Percentiles rank a stretch among this genome's conserved stretches.
These are phyloP conservation scores for Colletes gigas DNA, from an alignment of 1,140 invertebrate species.

Conservation along the genomic window DNA sequence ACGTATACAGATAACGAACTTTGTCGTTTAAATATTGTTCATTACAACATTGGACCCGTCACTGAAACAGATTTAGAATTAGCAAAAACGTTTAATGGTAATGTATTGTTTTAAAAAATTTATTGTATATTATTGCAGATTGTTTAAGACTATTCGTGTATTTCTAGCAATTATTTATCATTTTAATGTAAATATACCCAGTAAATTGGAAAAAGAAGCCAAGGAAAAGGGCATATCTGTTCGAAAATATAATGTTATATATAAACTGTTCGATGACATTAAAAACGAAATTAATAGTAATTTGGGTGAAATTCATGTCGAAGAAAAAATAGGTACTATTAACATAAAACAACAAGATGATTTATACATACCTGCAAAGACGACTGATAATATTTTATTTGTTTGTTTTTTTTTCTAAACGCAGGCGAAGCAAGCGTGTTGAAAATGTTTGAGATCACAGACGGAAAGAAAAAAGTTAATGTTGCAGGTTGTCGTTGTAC, in stretches of 20 bases:
- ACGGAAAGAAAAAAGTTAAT: constrained; percentile 90
- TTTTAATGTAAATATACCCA: constrained; percentile 88
- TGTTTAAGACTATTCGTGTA: constrained; percentile 52
- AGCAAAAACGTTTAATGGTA: constrained; percentile 90
- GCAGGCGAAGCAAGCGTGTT: constrained; percentile 93
- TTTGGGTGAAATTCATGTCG: constrained; percentile 87
- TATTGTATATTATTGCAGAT: background rate
- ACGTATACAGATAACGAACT: constrained; percentile 89
- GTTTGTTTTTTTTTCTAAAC: constrained; percentile 53
- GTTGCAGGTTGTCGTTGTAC: constrained; percentile 94
- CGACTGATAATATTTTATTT: background rate
- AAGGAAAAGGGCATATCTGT: constrained; percentile 83
- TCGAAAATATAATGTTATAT: constrained; percentile 92
- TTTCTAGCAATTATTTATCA: constrained; percentile 90
- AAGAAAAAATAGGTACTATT: constrained; percentile 87
- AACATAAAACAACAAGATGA: background rate
- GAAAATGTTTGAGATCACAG: constrained; percentile 91
- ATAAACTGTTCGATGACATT: constrained; percentile 94
- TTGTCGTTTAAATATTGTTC: constrained; percentile 92
- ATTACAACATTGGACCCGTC: constrained; percentile 94
- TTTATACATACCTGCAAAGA: background rate
- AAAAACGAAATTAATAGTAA: constrained; percentile 89
- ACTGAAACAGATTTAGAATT: constrained; percentile 92
- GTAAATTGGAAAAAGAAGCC: constrained; percentile 80
- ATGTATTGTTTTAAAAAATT: constrained; percentile 1